A percentile compares a stretch with the other conserved stretches of the same genome.
Conservation (phyloP, 2,113 vertebrate genomes). For the Spea multiplicata region DNA sequence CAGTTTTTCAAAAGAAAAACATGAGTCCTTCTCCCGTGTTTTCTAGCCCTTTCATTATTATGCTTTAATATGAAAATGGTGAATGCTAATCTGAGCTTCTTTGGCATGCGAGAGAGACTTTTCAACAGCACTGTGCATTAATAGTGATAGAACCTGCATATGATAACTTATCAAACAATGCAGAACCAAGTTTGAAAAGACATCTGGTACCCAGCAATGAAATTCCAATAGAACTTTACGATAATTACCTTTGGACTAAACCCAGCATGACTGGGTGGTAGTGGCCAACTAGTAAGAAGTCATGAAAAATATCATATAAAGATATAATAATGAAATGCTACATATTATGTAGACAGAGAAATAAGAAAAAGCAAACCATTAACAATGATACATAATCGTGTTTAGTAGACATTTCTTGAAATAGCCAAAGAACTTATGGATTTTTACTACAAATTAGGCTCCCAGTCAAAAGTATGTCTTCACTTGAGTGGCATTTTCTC, state of each 20-base stretch:
- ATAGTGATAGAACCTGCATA: too few species aligned
- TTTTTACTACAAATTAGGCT: slow-evolving; percentile 59
- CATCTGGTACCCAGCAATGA: too few species aligned
- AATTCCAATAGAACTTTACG: too few species aligned
- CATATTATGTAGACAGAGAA: slow-evolving; percentile 26
- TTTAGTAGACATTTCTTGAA: slow-evolving; percentile 1
- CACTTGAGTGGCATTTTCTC: slow-evolving; percentile 67
- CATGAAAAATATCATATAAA: too few species aligned
- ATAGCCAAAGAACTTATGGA: slow-evolving; percentile 43
- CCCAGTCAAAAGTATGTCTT: slow-evolving; percentile 60
- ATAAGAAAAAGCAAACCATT: slow-evolving; percentile 41
- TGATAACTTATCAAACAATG: too few species aligned
- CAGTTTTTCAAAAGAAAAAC: background rate
- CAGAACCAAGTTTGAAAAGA: too few species aligned
- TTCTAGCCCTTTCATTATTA: background rate
- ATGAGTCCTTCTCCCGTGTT: background rate
- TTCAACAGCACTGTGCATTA: too few species aligned
- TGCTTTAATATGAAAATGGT: background rate
- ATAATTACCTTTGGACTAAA: too few species aligned
- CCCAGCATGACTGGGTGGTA: too few species aligned
- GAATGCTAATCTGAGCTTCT: too few species aligned
- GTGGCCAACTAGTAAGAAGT: too few species aligned
- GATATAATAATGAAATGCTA: background rate
- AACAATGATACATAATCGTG: slow-evolving; percentile 46
- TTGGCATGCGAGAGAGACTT: too few species aligned